Evolutionary conservation across 2,888 invertebrate species (phyloP).

Genomic region (Trachelus tabidus): DNA sequence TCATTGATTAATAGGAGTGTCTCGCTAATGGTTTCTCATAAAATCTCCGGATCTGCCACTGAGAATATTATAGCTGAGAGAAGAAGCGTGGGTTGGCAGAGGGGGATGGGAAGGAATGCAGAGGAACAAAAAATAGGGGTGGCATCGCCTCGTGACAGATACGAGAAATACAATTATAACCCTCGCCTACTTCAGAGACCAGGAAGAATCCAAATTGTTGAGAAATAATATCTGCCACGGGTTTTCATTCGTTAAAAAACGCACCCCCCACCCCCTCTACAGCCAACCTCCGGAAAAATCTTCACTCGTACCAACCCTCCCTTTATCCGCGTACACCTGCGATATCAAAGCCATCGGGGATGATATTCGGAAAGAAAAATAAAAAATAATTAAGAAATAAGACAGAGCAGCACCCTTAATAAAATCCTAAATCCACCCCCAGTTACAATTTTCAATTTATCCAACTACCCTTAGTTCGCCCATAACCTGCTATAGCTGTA

Average conservation of each 20-base stretch:
- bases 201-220: too few species aligned
- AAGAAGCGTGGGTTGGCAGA: neutral
- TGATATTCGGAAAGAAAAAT: neutral
- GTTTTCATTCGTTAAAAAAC: too few species aligned
- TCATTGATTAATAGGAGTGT: slow-evolving; percentile 39
- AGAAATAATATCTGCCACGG: too few species aligned
- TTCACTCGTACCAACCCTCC: too few species aligned
- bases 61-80: slow-evolving; percentile 17
- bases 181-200: too few species aligned
- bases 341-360: too few species aligned
- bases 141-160: too few species aligned
- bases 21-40: slow-evolving; percentile 37
- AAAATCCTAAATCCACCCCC: neutral
- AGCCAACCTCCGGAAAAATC: too few species aligned
- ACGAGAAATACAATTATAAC: too few species aligned
- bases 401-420: neutral
- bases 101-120: slow-evolving; percentile 25
- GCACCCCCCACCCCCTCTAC: too few species aligned
- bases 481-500: neutral
- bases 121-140: too few species aligned
- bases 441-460: neutral
- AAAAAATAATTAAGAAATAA: neutral
- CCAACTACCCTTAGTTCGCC: neutral
- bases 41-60: slow-evolving; percentile 1
- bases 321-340: too few species aligned